Conservation (phyloP, 1,140 invertebrate species). For the Pollicipes pollicipes region DNA sequence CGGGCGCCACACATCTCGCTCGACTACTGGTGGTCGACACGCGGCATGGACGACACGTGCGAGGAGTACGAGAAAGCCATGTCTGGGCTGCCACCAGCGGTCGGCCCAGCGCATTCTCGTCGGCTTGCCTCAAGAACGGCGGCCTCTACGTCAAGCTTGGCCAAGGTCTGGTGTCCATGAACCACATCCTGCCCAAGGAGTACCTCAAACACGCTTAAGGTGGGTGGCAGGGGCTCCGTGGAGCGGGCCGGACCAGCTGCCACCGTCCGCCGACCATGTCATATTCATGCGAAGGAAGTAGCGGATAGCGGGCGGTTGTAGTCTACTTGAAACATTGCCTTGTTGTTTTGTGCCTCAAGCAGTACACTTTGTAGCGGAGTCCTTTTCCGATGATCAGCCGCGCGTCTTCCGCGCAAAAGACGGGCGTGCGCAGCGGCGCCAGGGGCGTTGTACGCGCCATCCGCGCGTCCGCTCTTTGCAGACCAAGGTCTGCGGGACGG, state of each 20-base stretch:
- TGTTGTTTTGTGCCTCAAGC: too few species aligned
- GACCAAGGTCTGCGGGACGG: too few species aligned
- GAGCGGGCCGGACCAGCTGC: neutral
- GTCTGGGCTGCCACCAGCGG: constrained; percentile 35
- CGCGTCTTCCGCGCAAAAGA: too few species aligned
- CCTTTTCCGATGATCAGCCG: too few species aligned
- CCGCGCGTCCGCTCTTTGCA: too few species aligned
- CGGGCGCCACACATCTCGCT: constrained; percentile 37
- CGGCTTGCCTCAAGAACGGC: constrained; percentile 51
- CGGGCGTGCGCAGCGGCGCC: too few species aligned
- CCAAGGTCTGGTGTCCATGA: constrained; percentile 53
- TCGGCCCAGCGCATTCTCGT: constrained; percentile 43
- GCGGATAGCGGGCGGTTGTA: too few species aligned
- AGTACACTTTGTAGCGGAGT: too few species aligned
- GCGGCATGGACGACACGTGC: constrained; percentile 28
- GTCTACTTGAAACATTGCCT: too few species aligned
- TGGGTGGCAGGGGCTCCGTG: constrained; percentile 15
- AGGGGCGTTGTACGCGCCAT: too few species aligned
- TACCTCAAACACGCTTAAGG: constrained; percentile 42
- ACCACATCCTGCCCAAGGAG: constrained; percentile 54
- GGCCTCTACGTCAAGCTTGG: constrained; percentile 61
- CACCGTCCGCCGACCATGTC: neutral
- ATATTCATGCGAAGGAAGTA: neutral
- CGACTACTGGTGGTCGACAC: constrained; percentile 40
- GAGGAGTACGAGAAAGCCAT: constrained; percentile 29